Evolutionary conservation across 2,888 invertebrate genomes (phyloP).

Genomic region (Tetragonula carbonaria): DNA sequence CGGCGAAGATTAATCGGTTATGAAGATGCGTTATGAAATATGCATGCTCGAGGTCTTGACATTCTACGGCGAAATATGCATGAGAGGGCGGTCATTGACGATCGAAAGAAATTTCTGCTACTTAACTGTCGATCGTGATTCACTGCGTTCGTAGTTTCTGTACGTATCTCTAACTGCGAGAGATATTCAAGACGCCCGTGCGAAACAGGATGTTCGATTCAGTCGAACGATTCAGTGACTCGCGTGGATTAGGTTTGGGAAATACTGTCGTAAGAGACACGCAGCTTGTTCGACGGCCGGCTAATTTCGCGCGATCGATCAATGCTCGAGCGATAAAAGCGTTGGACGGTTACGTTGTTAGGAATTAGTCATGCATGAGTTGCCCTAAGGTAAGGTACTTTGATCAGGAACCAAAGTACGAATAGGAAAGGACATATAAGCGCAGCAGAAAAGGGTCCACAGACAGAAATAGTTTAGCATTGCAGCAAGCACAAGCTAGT

Average conservation of each 20-base stretch:
- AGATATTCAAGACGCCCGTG: not conserved
- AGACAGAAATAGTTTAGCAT: too few relatives aligned
- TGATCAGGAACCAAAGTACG: too few relatives aligned
- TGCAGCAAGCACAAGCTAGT: too few relatives aligned
- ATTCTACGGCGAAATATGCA: conserved; percentile 18
- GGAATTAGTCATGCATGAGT: too few relatives aligned
- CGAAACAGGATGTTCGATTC: not conserved
- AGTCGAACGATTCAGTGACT: not conserved
- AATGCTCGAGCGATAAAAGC: not conserved
- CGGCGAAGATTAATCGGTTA: conserved; percentile 52
- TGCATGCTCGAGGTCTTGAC: conserved; percentile 42
- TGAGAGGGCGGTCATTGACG: conserved; percentile 13
- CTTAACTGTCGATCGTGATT: conserved; percentile 22
- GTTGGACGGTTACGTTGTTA: not conserved
- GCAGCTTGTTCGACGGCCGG: not conserved
- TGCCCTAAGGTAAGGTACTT: too few relatives aligned
- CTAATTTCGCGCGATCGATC: conserved; percentile 19
- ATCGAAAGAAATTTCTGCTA: conserved; percentile 18
- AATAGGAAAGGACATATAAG: too few relatives aligned
- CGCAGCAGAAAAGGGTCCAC: too few relatives aligned
- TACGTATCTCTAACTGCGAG: too few relatives aligned
- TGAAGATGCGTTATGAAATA: conserved; percentile 57
- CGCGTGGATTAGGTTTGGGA: too few relatives aligned
- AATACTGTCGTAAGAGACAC: not conserved
- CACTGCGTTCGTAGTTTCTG: not conserved